Evolutionary conservation across 2,888 invertebrate species (phyloP).

Genomic region (Elysia crispata): DNA sequence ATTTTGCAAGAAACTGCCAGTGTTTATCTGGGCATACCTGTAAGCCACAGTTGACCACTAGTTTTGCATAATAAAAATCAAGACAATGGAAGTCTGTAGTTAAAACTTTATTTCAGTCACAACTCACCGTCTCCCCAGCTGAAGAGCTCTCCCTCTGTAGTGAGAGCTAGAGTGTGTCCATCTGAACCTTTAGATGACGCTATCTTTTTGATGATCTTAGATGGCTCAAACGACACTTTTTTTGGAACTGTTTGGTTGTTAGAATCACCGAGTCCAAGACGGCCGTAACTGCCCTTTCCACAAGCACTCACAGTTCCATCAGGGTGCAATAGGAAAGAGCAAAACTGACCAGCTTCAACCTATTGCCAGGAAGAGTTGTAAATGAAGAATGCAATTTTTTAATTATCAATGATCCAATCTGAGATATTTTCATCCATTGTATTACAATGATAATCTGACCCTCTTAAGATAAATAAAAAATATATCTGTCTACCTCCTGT

Average conservation of each 20-base stretch:
- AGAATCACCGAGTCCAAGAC: slow-evolving; percentile 83
- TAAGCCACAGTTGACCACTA: too few relatives aligned
- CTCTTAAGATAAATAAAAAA: too few relatives aligned
- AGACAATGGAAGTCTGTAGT: too few relatives aligned
- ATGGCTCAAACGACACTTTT: slow-evolving; percentile 80
- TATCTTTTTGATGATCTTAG: slow-evolving; percentile 77
- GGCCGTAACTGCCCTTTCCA: slow-evolving; percentile 83
- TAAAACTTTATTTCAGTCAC: not conserved
- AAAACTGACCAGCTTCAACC: slow-evolving; percentile 84
- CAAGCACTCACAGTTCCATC: slow-evolving; percentile 82
- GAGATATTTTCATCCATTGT: too few relatives aligned
- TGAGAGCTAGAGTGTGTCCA: slow-evolving; percentile 83
- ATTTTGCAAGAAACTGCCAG: too few relatives aligned
- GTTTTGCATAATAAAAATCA: too few relatives aligned
- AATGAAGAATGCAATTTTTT: too few relatives aligned
- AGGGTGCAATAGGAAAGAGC: slow-evolving; percentile 82
- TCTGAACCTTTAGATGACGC: slow-evolving; percentile 83
- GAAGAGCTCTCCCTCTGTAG: slow-evolving; percentile 83
- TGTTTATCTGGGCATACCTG: too few relatives aligned
- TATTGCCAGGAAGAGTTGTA: slow-evolving; percentile 56
- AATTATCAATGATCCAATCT: too few relatives aligned
- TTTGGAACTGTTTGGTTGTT: slow-evolving; percentile 82
- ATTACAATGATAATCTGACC: too few relatives aligned
- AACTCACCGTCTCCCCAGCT: slow-evolving; percentile 83
- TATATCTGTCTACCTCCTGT: too few relatives aligned